Base-by-base conservation (phyloP, 2,888 invertebrate genomes). In the Mesopsocus fuscifrons region DNA sequence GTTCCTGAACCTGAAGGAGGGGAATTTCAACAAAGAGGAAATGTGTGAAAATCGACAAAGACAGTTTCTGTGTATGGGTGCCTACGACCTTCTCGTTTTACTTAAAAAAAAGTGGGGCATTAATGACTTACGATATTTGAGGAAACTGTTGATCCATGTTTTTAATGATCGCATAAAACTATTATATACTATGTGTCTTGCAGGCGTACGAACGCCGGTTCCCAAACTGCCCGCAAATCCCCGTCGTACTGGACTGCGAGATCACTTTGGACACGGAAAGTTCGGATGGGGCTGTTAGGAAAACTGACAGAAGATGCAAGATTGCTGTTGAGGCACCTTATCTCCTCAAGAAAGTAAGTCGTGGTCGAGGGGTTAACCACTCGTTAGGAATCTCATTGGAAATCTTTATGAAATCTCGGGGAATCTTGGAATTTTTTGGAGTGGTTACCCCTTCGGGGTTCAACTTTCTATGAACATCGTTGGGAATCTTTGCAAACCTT, bases 161-260 rank as follows among this genome's bases (percentile, higher is more conserved):
- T 13, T 16, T 43, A 4, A 34, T 11, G n/a, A 41, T 13, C n/a
- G 9, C 20, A 5, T 3, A 15, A 35, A 9, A 16, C 34, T 9
- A 17, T 6, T 15, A 17, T 9, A 17, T 31, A 18, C 23, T 21
- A 43, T 35, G 47, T 44, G 49, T 45, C 44, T 48, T 54, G 1
- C 63, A 92, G 91, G 92, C 94, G 3, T 94, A 94, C 61, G 87
- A 92, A 64, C 73, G 78, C 55, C 75, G 94, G 50, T 94, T 94
- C 62, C 94, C 94, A 16, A 83, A 72, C 45, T 92, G 92, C 58
- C 80, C 85, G 20, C 84, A 91, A 69, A 92, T 94, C 58, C 94
- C 94, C 23, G 85, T 94, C 47, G 91, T 94, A 54, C 66, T 89
- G 31, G 88, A 88, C 41, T 88, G 89, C 58, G 77, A 78, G 52